Evolutionary conservation across 2,888 invertebrate species (phyloP), one percentile per base, ranked within the genome.

Genomic region (Enchytraeus crypticus): DNA sequence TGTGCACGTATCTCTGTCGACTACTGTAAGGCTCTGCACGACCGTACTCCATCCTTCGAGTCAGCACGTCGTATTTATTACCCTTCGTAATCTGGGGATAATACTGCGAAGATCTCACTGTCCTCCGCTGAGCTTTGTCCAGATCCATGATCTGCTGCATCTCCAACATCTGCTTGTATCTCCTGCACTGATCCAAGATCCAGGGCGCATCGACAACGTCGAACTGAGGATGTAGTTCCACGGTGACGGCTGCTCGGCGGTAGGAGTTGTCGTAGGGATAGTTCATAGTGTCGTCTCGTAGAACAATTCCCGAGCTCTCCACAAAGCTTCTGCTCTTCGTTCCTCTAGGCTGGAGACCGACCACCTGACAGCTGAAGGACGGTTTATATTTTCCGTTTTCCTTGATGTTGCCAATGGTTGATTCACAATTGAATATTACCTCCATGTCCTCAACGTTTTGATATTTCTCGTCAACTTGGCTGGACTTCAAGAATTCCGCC

Each of bases 171-270:
- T 38, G 38, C 8, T 18, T 8, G 18, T 38, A 38, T 18, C 38
- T 38, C 18, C 38, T 38, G 18, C 38, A 38, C 38, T 38, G 38
- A 18, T 38, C 38, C 8, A 38, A 18, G 18, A 38, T 38, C 38
- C 38, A 38, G 5, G 55, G 55, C 11, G 38, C 11, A 23, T 54
- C 55, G 23, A 54, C 33, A 34, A 34, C 55, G 34, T 54, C 55
- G 26, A 54, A 23, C 27, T 54, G 32, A 21, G 55, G 55, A 8
- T 54, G 27, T n/a, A 54, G 32, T 38, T 54, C 55, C 32, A 54
- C 55, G 27, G 32, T 54, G 21, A 54, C 21, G 18, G 43, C 26
- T 5, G 55, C 55, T 3, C 55, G 33, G 32, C 55, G n/a, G 55
- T 38, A 54, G 27, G 23, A 33, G 34, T 54, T 38, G 38, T 38